Percentiles rank a stretch among this genome's conserved stretches.
phyloP scores from a whole-genome alignment of 2,797 vertebrate genomes.

The Intellagama lesueurii region DNA sequence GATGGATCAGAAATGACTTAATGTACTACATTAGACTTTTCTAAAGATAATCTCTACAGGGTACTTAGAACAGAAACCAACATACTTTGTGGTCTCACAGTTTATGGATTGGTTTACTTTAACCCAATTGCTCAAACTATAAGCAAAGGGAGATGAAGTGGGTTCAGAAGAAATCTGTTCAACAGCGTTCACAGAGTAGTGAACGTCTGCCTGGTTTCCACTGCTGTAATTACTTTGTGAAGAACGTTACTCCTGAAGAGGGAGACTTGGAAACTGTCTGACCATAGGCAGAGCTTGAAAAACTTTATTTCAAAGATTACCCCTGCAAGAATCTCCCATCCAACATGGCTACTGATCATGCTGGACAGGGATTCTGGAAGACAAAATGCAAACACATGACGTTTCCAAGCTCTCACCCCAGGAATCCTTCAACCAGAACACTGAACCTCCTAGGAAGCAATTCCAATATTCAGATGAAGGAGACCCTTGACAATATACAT shows the following conservation, averaged over 20 bases:
- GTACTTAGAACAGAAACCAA: background rate
- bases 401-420: too few relatives aligned
- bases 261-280: background rate
- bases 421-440: background rate
- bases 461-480: background rate
- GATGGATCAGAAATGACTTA: conserved; percentile 29
- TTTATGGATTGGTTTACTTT: background rate
- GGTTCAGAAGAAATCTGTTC: background rate
- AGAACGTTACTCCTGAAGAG: background rate
- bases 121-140: background rate
- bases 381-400: too few relatives aligned
- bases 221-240: background rate
- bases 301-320: too few relatives aligned
- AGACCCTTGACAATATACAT: background rate
- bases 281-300: background rate
- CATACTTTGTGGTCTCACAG: background rate
- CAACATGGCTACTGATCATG: too few relatives aligned
- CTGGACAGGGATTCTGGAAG: too few relatives aligned
- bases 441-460: background rate
- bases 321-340: too few relatives aligned
- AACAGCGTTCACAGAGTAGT: background rate
- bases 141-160: background rate
- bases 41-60: conserved; percentile 3
- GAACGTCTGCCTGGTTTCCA: background rate
- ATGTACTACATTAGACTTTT: conserved; percentile 15